Conservation (phyloP, 1,140 invertebrate species). For the Pristionchus pacificus region DNA sequence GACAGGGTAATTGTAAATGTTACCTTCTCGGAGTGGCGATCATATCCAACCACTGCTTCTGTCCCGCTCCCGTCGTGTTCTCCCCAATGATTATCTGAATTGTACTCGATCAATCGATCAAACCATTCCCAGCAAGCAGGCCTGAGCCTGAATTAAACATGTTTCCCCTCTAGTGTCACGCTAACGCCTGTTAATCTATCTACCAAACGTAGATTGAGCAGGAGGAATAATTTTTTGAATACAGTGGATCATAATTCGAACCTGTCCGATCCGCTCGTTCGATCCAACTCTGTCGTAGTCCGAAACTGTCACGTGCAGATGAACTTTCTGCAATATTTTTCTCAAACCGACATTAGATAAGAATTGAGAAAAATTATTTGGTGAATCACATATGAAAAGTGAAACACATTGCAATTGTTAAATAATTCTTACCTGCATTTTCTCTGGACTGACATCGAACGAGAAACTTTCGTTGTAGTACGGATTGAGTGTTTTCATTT, state of each 20-base stretch:
- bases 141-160: not conserved
- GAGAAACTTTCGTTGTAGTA: conserved; percentile 67
- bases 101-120: not conserved
- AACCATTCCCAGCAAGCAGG: not conserved
- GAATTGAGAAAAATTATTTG: not conserved
- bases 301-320: conserved; percentile 50
- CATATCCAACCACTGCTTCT: conserved; percentile 83
- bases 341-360: too few relatives aligned
- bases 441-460: conserved; percentile 68
- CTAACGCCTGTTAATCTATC: too few relatives aligned
- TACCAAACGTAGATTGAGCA: too few relatives aligned
- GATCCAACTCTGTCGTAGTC: conserved; percentile 75
- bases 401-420: not conserved
- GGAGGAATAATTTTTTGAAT: not conserved
- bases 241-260: not conserved
- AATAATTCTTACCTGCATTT: conserved; percentile 68
- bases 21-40: too few relatives aligned
- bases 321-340: conserved; percentile 53
- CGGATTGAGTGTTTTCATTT: conserved; percentile 65
- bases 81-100: conserved; percentile 71
- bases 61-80: conserved; percentile 70
- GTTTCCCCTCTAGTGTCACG: not conserved
- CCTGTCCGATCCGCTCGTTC: conserved; percentile 75
- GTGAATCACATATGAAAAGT: not conserved
- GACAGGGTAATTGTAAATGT: too few relatives aligned